A percentile compares a stretch with the other conserved stretches of the same genome.
These are phyloP conservation scores for Anas platyrhynchos DNA, from an alignment of 2,113 vertebrate species.

Conservation along the genomic window DNA sequence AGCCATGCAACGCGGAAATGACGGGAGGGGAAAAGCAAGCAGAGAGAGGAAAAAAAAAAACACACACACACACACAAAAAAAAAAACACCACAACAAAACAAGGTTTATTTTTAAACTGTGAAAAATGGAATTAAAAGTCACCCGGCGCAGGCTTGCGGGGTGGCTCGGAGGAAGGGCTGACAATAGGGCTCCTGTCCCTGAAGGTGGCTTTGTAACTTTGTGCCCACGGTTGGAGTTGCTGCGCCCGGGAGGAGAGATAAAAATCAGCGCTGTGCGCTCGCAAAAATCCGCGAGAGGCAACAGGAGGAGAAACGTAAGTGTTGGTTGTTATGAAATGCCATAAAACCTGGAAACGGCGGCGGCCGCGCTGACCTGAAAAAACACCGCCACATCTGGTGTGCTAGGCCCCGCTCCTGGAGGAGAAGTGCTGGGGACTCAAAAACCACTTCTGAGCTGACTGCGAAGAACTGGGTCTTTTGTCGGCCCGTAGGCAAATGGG, in stretches of 20 bases:
- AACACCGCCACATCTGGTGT: conserved; percentile 35
- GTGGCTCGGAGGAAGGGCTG: background rate
- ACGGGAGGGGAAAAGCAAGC: background rate
- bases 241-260: background rate
- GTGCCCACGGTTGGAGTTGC: background rate
- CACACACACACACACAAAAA: no score
- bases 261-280: background rate
- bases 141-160: background rate
- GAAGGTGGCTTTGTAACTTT: background rate
- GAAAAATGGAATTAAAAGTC: conserved; percentile 34
- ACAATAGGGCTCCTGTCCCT: background rate
- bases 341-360: conserved; percentile 12
- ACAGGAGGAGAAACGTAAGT: background rate
- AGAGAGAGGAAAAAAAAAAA: no score
- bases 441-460: conserved; percentile 61
- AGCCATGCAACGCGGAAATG: conserved; percentile 53
- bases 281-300: background rate
- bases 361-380: conserved; percentile 33
- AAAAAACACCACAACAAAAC: background rate
- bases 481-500: conserved; percentile 26
- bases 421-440: conserved; percentile 46
- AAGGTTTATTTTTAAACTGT: conserved; percentile 43
- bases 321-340: conserved; percentile 28
- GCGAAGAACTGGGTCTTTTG: conserved; percentile 43
- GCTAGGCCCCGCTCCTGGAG: conserved; percentile 65